Evolutionary conservation across 2,888 invertebrate species (phyloP), one percentile per base, ranked within the genome.

Genomic region (Caenorhabditis sulstoni): DNA sequence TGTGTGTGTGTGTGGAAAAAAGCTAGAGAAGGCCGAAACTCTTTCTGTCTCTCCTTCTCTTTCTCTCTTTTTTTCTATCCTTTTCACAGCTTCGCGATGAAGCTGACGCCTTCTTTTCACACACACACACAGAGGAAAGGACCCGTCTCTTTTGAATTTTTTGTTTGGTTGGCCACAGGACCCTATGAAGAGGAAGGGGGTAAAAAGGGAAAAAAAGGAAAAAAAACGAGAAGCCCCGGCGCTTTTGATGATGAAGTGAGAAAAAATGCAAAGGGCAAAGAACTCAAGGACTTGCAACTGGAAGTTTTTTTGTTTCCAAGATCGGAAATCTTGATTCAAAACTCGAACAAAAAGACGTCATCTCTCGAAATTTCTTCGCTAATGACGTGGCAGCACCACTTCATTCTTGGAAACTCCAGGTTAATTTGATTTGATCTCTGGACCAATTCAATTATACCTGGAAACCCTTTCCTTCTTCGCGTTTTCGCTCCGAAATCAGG

Each of bases 61-160:
- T 49, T 49, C 49, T 49, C 14, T 22, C 44, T 45, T 35, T n/a
- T n/a, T n/a, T 3, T 14, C 41, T 61, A 23, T 18, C 50, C 35
- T 59, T 65, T 70, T 65, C 65, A 65, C 50, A 52, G 70, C 71
- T 64, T 71, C 64, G 68, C 59, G 62, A 53, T 52, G 62, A 70
- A 70, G 70, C 70, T 70, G 70, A 70, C 70, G 70, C 70, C 70
- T 62, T 71, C 41, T 41, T 57, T 35, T 45, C 59, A 68, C 55
- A 58, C 57, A 57, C 57, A 59, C 50, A 49, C 41, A 22, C 59
- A 50, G 52, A 59, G 55, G 18, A 47, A 58, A 58, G 50, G 50
- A 53, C 62, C 29, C 29, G 29, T 29, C 29, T 29, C 61, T 71
- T 71, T 71, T 71, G 62, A 64, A 70, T 70, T 70, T 62, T 70